Evolutionary conservation across 2,888 invertebrate genomes (phyloP).

Genomic region (Corbicula japonica): DNA sequence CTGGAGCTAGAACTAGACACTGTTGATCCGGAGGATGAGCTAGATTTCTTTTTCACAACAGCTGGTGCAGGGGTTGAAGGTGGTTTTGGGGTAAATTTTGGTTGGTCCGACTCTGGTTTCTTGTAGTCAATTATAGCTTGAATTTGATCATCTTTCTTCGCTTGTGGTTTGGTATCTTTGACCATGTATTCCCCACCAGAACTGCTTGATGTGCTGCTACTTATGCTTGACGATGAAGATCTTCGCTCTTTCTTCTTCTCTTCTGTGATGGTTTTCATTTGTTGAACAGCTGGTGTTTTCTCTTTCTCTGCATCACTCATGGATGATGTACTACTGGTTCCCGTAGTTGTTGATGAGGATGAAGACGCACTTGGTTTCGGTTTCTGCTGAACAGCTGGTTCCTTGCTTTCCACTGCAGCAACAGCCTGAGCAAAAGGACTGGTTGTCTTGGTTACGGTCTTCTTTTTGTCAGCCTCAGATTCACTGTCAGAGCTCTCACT

Average conservation of each 20-base stretch:
- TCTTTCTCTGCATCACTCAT: conserved; percentile 47
- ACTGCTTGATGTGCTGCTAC: conserved; percentile 29
- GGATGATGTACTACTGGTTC: conserved; percentile 34
- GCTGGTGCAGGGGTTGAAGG: neutral
- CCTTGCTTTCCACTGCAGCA: conserved; percentile 3
- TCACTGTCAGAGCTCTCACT: conserved; percentile 38
- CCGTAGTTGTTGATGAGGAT: conserved; percentile 25
- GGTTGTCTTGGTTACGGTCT: conserved; percentile 25
- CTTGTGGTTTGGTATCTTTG: conserved; percentile 12
- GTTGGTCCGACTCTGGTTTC: conserved; percentile 9
- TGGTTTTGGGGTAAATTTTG: neutral
- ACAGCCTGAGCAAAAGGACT: conserved; percentile 8
- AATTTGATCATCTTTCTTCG: neutral
- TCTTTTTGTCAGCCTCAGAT: conserved; percentile 43
- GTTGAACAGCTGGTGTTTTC: conserved; percentile 11
- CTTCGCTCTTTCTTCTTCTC: conserved; percentile 35
- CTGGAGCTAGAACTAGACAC: conserved; percentile 43
- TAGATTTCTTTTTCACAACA: neutral
- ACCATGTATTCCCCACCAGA: conserved; percentile 37
- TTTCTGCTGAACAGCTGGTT: conserved; percentile 14
- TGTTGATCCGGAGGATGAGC: conserved; percentile 19
- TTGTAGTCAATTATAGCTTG: conserved; percentile 10
- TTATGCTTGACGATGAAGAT: conserved; percentile 23
- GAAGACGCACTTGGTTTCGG: conserved; percentile 4
- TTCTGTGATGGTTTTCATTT: conserved; percentile 35